Conservation (phyloP, 92 coral and sea anemone genomes). For the Parazoanthus darwini region DNA sequence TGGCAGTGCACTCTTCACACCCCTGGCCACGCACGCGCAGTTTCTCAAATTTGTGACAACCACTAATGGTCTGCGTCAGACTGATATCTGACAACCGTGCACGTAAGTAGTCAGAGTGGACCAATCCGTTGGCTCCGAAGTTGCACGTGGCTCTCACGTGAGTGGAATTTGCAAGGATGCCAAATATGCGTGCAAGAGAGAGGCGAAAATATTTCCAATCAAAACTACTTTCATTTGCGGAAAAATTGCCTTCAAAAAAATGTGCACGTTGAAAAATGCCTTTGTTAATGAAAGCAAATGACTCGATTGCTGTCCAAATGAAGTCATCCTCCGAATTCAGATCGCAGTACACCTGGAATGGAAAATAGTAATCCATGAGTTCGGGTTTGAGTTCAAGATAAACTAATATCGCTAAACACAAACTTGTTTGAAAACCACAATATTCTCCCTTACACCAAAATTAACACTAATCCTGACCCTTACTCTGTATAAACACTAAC, state of each 20-base stretch:
- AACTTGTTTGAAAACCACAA: too few species aligned
- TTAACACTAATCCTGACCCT: too few species aligned
- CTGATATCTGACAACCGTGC: not conserved
- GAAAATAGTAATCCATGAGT: not conserved
- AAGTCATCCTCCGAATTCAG: not conserved
- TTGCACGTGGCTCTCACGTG: slow-evolving; percentile 2
- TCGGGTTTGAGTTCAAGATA: too few species aligned
- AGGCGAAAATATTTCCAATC: not conserved
- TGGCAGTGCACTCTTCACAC: not conserved
- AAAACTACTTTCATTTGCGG: not conserved
- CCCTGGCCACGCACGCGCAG: not conserved
- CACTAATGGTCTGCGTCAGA: not conserved
- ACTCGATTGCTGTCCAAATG: not conserved
- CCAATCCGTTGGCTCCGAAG: not conserved
- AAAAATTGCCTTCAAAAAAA: too few species aligned
- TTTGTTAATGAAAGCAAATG: too few species aligned
- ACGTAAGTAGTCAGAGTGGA: not conserved
- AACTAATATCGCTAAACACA: too few species aligned
- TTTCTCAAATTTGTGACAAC: not conserved
- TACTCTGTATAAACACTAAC: too few species aligned
- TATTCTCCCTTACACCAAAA: too few species aligned
- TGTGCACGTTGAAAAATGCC: too few species aligned
- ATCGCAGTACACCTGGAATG: not conserved
- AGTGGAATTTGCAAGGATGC: not conserved
- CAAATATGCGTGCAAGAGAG: not conserved